Percentiles rank a stretch among this genome's conserved stretches.
phyloP scores from a whole-genome alignment of 2,113 vertebrate species.

The Ictalurus punctatus region DNA sequence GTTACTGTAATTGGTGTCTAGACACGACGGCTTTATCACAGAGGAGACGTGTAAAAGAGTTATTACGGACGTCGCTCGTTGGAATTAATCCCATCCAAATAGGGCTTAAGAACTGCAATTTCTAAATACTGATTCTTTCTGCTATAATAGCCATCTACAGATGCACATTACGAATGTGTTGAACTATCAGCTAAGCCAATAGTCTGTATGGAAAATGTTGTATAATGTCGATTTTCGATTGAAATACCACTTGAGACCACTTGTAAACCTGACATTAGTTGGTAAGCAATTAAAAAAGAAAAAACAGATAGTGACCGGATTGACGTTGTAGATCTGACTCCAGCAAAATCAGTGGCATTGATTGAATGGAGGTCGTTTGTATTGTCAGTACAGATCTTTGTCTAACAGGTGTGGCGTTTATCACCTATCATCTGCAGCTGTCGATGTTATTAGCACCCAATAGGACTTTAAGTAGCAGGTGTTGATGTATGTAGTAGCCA shows the following conservation, averaged over 20 bases:
- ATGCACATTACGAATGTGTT: background rate
- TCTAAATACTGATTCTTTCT: background rate
- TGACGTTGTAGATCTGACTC: background rate
- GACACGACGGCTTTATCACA: background rate
- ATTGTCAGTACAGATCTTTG: constrained; percentile 44
- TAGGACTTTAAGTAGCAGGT: constrained; percentile 52
- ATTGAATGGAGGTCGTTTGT: constrained; percentile 42
- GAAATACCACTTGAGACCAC: background rate
- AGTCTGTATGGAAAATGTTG: background rate
- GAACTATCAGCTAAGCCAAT: no score
- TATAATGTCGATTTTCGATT: background rate
- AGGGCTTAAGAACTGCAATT: background rate
- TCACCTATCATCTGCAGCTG: constrained; percentile 56
- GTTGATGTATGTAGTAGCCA: constrained; percentile 51
- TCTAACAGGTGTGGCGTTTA: constrained; percentile 50
- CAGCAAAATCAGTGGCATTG: background rate
- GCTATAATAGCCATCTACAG: background rate
- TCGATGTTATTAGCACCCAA: constrained; percentile 49
- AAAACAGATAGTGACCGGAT: background rate
- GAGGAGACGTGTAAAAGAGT: background rate
- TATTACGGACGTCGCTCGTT: background rate
- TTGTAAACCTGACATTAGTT: background rate
- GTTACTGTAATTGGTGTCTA: background rate
- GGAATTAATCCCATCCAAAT: background rate
- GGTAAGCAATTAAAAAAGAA: background rate